phyloP scores from a whole-genome alignment of 2,113 vertebrate species.

The Trachemys scripta region DNA sequence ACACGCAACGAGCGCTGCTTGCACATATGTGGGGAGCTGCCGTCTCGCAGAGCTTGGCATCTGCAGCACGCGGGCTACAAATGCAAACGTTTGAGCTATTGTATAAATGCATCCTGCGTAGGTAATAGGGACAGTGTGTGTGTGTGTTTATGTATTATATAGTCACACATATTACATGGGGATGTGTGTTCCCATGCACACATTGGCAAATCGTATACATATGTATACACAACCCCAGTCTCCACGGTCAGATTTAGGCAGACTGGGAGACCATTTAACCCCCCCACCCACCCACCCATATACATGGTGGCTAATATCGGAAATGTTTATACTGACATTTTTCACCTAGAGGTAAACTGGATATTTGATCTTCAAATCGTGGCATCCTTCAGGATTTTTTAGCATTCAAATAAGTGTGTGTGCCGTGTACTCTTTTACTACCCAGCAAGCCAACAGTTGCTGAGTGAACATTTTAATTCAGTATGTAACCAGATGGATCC shows the following conservation, averaged over 20 bases:
- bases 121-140: neutral
- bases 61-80: neutral
- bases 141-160: neutral
- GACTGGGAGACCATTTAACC: neutral
- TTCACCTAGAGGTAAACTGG: neutral
- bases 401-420: neutral
- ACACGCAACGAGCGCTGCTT: neutral
- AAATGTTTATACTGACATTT: neutral
- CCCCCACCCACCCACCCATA: no score
- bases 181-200: neutral
- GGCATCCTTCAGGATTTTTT: neutral
- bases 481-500: neutral
- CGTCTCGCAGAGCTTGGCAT: neutral
- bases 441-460: neutral
- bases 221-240: no score
- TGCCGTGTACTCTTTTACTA: neutral
- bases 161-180: neutral
- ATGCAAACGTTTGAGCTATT: neutral
- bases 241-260: neutral
- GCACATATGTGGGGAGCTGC: neutral
- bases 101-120: neutral
- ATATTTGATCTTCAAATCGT: constrained; percentile 37
- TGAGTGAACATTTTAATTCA: constrained; percentile 1
- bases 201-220: neutral
- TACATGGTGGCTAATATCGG: neutral